Conservation (phyloP, 2,113 vertebrate species). For the Oryzias javanicus region DNA sequence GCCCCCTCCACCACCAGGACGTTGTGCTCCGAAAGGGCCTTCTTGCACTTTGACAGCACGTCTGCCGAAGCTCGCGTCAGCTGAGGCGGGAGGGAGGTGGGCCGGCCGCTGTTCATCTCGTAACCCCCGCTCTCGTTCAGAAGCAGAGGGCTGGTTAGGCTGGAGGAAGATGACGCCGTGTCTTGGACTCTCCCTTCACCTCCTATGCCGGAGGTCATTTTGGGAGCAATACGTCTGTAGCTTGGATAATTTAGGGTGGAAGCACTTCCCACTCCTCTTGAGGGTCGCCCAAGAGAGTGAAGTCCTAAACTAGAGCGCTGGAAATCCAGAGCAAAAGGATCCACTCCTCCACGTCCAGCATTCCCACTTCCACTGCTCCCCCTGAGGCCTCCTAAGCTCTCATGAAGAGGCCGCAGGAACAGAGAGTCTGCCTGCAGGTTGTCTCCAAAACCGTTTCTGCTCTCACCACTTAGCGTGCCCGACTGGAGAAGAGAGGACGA, state of each 20-base stretch:
- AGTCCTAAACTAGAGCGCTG: slow-evolving; percentile 86
- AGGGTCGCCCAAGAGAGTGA: slow-evolving; percentile 82
- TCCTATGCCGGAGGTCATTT: slow-evolving; percentile 74
- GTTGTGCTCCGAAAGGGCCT: slow-evolving; percentile 96
- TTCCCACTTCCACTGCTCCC: slow-evolving; percentile 59
- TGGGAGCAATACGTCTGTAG: slow-evolving; percentile 93
- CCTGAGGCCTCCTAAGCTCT: slow-evolving; percentile 76
- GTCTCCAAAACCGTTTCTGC: slow-evolving; percentile 76
- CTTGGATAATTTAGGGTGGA: slow-evolving; percentile 77
- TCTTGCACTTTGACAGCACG: slow-evolving; percentile 96
- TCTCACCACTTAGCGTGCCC: slow-evolving; percentile 53
- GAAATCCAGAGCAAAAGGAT: slow-evolving; percentile 89
- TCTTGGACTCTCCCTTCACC: slow-evolving; percentile 85
- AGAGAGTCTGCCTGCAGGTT: slow-evolving; percentile 80
- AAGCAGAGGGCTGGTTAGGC: slow-evolving; percentile 74
- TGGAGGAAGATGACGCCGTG: slow-evolving; percentile 71
- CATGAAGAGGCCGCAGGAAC: slow-evolving; percentile 86
- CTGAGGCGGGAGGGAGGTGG: slow-evolving; percentile 78
- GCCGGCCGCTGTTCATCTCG: slow-evolving; percentile 73
- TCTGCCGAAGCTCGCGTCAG: slow-evolving; percentile 94
- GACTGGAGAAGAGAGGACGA: slow-evolving; percentile 77
- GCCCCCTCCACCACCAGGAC: slow-evolving; percentile 96
- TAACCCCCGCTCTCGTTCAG: slow-evolving; percentile 78
- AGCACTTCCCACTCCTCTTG: slow-evolving; percentile 74
- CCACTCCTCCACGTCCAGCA: slow-evolving; percentile 64